These are phyloP conservation scores for Antidorcas marsupialis DNA, from an alignment of 2,113 vertebrate species.

Conservation along the genomic window DNA sequence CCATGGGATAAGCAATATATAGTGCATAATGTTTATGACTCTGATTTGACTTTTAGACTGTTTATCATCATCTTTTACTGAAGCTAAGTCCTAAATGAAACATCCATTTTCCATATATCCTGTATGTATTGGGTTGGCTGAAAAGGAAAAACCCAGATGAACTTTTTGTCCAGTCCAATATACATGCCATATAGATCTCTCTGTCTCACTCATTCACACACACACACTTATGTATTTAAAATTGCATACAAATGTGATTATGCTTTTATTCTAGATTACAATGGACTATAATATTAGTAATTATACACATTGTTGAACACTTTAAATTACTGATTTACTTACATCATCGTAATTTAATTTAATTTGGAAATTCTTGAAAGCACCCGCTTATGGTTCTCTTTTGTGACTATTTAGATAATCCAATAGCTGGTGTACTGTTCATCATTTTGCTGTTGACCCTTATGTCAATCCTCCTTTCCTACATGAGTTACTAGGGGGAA, in stretches of 20 bases:
- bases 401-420: neutral
- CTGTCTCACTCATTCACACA: neutral
- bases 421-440: neutral
- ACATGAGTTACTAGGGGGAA: neutral
- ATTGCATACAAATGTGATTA: neutral
- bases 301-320: neutral
- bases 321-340: neutral
- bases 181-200: neutral
- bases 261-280: neutral
- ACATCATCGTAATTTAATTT: neutral
- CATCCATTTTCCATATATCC: neutral
- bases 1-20: neutral
- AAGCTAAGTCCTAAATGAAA: neutral
- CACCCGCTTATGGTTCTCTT: neutral
- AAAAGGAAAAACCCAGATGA: neutral
- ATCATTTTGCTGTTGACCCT: neutral
- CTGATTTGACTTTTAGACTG: neutral
- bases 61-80: neutral
- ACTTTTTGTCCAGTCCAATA: neutral
- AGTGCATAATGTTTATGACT: neutral
- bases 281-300: neutral
- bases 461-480: neutral
- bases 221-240: neutral
- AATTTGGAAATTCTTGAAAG: neutral
- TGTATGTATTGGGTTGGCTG: neutral